Evolutionary conservation across 2,113 vertebrate species (phyloP), one percentile per base, ranked within the genome.

Genomic region (human (Homo sapiens)): DNA sequence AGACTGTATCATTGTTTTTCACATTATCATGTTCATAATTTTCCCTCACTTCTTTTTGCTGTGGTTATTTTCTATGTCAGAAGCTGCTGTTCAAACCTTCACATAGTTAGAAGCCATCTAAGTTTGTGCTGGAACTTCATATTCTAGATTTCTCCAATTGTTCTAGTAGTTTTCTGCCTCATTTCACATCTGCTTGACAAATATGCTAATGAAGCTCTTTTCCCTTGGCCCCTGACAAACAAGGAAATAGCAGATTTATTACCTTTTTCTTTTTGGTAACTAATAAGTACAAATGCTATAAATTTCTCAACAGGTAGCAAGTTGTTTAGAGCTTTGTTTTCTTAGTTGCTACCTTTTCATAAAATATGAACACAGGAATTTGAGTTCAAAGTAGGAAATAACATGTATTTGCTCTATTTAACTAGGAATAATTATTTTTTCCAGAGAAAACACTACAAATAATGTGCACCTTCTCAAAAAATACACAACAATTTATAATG

Each of bases 281-380:
- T 66, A 96, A 84, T 81, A 73, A 97, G 6, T 55, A 35, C 20
- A 85, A 81, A 94, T 94, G 45, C 64, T 89, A 88, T 94, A 81
- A 48, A 75, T 97, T 76, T 89, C 59, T 92, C 78, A 97, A 48
- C 11, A 97, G 57, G 38, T 61, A 45, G 82, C 55, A 48, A 93
- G 17, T 43, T 40, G 96, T 94, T 83, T 86, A 88, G n/a, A 88
- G 22, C 11, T 90, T 97, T 94, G 52, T 88, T 94, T 97, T 83
- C 59, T 95, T 38, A 66, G 23, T 97, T 98, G 16, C 30, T 95
- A 61, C 6, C 68, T 80, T 79, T 86, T 45, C 3, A 40, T 93
- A 92, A 83, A 45, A 78, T n/a, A 25, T 18, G n/a, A 97, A 96
- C 23, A 75, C 14, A 94, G 55, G 97, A 57, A 89, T 20, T 3